These are phyloP conservation scores for Xenops minutus DNA, from an alignment of 2,797 vertebrate genomes.

Conservation along the genomic window DNA sequence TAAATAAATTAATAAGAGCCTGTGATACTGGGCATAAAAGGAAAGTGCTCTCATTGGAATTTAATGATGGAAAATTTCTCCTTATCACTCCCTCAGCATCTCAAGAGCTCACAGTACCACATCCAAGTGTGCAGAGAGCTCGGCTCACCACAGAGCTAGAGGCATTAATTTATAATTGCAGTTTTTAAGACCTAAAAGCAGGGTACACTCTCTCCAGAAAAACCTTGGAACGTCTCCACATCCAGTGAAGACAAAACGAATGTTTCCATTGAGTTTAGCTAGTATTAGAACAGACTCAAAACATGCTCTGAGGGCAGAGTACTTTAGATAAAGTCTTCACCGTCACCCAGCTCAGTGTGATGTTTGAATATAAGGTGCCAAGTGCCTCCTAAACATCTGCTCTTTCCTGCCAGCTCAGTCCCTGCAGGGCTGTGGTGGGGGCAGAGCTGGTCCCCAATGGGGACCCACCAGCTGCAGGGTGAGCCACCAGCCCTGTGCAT, in stretches of 20 bases:
- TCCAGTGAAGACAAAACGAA: neutral
- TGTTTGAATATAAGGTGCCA: neutral
- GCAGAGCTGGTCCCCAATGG: neutral
- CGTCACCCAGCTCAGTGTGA: neutral
- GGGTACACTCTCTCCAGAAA: neutral
- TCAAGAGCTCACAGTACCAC: neutral
- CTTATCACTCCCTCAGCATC: neutral
- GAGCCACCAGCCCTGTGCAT: neutral
- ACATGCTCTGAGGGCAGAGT: neutral
- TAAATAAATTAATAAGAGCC: neutral
- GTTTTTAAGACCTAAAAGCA: neutral
- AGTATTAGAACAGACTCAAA: neutral
- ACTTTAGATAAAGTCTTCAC: neutral
- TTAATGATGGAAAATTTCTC: neutral
- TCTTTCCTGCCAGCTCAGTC: neutral
- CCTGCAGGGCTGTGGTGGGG: neutral
- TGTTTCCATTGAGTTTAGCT: neutral
- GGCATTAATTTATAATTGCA: neutral
- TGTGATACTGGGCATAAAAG: neutral
- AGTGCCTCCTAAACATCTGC: neutral
- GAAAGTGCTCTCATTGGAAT: neutral
- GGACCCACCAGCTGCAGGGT: neutral
- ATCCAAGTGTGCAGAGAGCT: neutral
- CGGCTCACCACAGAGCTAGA: neutral
- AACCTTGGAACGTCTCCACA: neutral